Base-by-base conservation (phyloP, 2,797 vertebrate genomes). In the Liasis olivaceus region DNA sequence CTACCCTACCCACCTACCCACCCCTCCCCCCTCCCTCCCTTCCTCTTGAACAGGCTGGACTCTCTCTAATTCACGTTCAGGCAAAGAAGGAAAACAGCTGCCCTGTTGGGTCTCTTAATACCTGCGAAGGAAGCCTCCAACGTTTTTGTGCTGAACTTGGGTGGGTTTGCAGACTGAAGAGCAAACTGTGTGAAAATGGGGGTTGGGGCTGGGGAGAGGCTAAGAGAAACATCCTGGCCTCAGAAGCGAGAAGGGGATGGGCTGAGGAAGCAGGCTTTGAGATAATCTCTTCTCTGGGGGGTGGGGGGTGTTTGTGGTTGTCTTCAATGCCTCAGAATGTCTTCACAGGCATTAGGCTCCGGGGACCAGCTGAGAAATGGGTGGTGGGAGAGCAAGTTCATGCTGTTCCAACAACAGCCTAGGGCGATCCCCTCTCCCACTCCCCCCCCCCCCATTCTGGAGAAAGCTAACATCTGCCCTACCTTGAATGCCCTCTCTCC, bases 131-230 rank as follows among this genome's bases (percentile, higher is more conserved):
- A 86, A 95, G 77, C 54, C 77, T 85, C 87, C 22, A 62, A 2
- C 20, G 13, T 69, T 81, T 22, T 88, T 96, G 93, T 95, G 95
- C 96, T 91, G 96, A 97, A 97, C 95, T 95, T 95, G 96, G 97
- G 97, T 96, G 97, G 96, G 97, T 93, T 97, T 69, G 66, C 94
- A 97, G 98, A 97, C 97, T 95, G 96, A 96, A 97, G 97, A 95
- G 96, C 97, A 96, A 97, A 96, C 92, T 96, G 97, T 97, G 98
- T 96, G 98, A 98, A 98, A 98, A 96, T 97, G 98, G 97, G 11
- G 9, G 51, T 17, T 7, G 0, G 69, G 69, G 69, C 1, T 31
- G 69, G 15, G 72, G 98, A 98, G 98, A 98, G 98, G 98, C 98
- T 98, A 95, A 97, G 98, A 98, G 98, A 98, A 98, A 98, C 97